Conservation (phyloP, 2,888 invertebrate species). For the Hermodice carunculata region DNA sequence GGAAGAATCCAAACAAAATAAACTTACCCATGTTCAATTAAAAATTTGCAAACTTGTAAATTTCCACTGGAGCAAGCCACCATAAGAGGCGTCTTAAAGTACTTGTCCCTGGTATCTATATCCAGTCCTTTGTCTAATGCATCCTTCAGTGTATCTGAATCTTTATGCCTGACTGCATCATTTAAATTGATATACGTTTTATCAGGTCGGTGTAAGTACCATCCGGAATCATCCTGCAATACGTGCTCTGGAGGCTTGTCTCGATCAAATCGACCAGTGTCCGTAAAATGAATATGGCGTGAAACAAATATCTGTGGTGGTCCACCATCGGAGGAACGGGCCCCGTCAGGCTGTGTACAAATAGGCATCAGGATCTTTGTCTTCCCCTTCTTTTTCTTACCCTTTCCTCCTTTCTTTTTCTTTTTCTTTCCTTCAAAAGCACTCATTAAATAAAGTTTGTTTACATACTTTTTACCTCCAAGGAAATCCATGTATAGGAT, state of each 20-base stretch:
- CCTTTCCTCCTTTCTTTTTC: constrained; percentile 59
- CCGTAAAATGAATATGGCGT: constrained; percentile 65
- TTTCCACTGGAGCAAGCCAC: constrained; percentile 62
- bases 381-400: constrained; percentile 61
- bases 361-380: constrained; percentile 68
- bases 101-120: constrained; percentile 67
- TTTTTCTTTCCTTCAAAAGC: constrained; percentile 69
- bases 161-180: constrained; percentile 65
- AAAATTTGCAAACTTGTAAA: constrained; percentile 62
- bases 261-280: constrained; percentile 64
- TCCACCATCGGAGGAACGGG: constrained; percentile 62
- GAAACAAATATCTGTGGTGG: constrained; percentile 66
- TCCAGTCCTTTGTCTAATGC: constrained; percentile 58
- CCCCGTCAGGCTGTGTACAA: constrained; percentile 63
- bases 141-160: constrained; percentile 63
- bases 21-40: constrained; percentile 67
- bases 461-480: constrained; percentile 67
- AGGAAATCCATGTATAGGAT: constrained; percentile 67
- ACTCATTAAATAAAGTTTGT: constrained; percentile 66
- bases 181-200: constrained; percentile 65
- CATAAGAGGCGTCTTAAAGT: constrained; percentile 70
- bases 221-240: constrained; percentile 67
- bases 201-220: constrained; percentile 68
- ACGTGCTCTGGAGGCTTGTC: constrained; percentile 67
- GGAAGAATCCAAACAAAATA: not conserved